phyloP scores from a whole-genome alignment of 2,888 invertebrate species.

The Myopa tessellatipennis region DNA sequence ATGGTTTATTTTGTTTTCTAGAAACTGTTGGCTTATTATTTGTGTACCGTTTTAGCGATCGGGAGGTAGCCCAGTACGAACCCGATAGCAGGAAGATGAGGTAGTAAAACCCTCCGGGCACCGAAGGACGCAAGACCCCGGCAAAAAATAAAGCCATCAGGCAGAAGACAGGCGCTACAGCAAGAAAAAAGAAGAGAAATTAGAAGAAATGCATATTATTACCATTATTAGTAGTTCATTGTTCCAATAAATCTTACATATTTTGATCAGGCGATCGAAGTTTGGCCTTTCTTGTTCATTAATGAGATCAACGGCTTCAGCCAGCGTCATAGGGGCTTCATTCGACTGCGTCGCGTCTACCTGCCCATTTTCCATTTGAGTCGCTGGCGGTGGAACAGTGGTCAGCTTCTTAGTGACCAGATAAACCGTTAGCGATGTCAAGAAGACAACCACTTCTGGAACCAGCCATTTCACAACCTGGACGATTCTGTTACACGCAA shows the following conservation, averaged over 20 bases:
- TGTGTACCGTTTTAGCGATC: conserved; percentile 73
- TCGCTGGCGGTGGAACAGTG: conserved; percentile 48
- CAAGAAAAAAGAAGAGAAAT: conserved; percentile 9
- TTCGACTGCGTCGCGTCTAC: conserved; percentile 23
- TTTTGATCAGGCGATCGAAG: conserved; percentile 62
- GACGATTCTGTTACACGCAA: conserved; percentile 71
- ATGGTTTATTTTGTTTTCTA: neutral
- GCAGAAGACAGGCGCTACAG: conserved; percentile 63
- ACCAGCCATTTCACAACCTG: conserved; percentile 79
- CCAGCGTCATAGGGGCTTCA: conserved; percentile 55
- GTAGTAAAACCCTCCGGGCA: conserved; percentile 88
- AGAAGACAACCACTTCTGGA: conserved; percentile 79
- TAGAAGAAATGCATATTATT: neutral
- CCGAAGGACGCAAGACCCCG: conserved; percentile 81
- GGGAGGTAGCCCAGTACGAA: conserved; percentile 89
- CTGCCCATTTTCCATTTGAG: conserved; percentile 55
- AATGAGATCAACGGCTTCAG: conserved; percentile 47
- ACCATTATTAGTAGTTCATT: neutral
- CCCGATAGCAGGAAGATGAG: conserved; percentile 84
- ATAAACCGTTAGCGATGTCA: conserved; percentile 70
- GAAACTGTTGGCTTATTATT: neutral
- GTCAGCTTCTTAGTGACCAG: conserved; percentile 67
- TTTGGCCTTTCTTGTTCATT: conserved; percentile 47
- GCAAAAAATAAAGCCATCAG: conserved; percentile 64
- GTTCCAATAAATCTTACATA: conserved; percentile 55